Evolutionary conservation across 35 echinoderm and acorn worm genomes (phyloP), one percentile per base, ranked within the genome.

Genomic region (Stichopus chloronotus): DNA sequence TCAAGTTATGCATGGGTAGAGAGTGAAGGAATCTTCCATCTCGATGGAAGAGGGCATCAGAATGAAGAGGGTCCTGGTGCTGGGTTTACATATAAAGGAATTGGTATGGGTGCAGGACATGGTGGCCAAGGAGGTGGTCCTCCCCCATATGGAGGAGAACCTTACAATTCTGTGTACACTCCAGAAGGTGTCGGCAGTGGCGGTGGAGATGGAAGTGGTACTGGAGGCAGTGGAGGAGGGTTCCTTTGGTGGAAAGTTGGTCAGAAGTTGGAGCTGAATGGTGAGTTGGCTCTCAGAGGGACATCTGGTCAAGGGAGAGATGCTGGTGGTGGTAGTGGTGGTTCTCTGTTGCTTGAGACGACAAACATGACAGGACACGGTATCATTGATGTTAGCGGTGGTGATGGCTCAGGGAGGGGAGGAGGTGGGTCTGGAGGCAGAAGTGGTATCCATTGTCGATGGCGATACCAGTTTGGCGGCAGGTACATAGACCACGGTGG

Each of bases 301-400:
- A 92, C 91, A 7, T 71, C 91, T 95, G 96, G 96, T 13, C 58
- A 7, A 2, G 96, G 92, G 17, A 53, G 16, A 52, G 53, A 95
- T 93, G 87, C 94, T 57, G 96, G 96, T 72, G 96, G 96, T 63
- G 96, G 96, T 7, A 95, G 94, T 88, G 96, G 96, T 77, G 96
- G 96, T 22, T 77, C 90, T 72, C 83, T 94, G 5, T 74, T 95
- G 84, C 86, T 97, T 54, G 92, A 95, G 88, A 30, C 83, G 57
- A 95, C 94, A 54, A 97, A 97, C 72, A 94, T 97, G 92, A 97
- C 96, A 3, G 96, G 96, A 7, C 96, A 97, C 92, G 96, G 96
- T 56, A 79, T 92, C 7, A 97, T 97, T 59, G 94, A 85, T 72
- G 84, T 95, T 17, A 93, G 74, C 61, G 96, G 96, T 24, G 96